Percentiles rank a stretch among this genome's conserved stretches.
These are phyloP conservation scores for Criorhina ranunculi DNA, from an alignment of 2,888 invertebrate species.

Conservation along the genomic window DNA sequence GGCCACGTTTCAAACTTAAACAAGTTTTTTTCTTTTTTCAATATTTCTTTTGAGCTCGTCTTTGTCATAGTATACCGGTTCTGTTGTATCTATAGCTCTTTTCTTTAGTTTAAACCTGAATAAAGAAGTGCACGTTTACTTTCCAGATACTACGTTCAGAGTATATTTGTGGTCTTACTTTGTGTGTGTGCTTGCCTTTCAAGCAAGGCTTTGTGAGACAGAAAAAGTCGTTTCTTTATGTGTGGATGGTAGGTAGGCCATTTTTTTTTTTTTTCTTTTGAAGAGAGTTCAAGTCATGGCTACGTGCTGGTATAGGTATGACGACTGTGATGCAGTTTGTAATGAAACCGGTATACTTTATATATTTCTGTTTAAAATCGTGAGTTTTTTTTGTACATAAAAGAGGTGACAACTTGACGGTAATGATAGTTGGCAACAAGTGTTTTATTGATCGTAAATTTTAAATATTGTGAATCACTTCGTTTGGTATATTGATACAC, in stretches of 20 bases:
- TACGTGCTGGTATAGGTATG: background rate
- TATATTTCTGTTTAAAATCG: background rate
- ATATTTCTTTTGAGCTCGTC: background rate
- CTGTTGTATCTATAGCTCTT: conserved; percentile 2
- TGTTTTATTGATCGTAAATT: too few species aligned
- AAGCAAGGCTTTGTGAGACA: conserved; percentile 18
- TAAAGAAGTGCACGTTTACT: conserved; percentile 40
- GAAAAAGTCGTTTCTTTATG: background rate
- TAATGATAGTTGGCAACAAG: background rate
- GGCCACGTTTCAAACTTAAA: conserved; percentile 40
- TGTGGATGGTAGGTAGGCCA: background rate
- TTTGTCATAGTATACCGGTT: conserved; percentile 24
- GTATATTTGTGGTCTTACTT: conserved; percentile 19
- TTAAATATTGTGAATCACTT: too few species aligned
- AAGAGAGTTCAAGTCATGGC: conserved; percentile 1
- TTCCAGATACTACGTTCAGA: background rate
- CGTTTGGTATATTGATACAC: too few species aligned
- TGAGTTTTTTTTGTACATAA: background rate
- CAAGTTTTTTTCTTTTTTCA: conserved; percentile 32
- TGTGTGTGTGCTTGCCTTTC: conserved; percentile 2
- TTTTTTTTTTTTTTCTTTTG: conserved; percentile 9
- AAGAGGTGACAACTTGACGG: background rate
- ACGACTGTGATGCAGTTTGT: conserved; percentile 10
- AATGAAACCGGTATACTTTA: background rate
- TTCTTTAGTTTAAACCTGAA: conserved; percentile 32